A percentile compares a stretch with the other conserved stretches of the same genome.
Conservation (phyloP, 2,113 vertebrate species). For the Antechinus stuartii region DNA sequence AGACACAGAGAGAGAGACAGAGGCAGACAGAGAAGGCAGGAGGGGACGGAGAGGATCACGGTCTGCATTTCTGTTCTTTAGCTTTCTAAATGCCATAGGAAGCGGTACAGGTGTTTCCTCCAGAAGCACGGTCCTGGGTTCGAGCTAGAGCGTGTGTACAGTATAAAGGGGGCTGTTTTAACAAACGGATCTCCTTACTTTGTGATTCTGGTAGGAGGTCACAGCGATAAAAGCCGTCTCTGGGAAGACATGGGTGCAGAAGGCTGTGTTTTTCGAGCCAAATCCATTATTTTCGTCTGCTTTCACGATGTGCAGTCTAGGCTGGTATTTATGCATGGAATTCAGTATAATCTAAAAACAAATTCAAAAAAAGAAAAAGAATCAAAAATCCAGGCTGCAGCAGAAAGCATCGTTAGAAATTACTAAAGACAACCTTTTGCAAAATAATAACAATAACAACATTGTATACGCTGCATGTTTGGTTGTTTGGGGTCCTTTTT, state of each 20-base stretch:
- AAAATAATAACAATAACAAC: neutral
- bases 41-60: neutral
- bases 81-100: neutral
- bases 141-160: neutral
- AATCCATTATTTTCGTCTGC: slow-evolving; percentile 99
- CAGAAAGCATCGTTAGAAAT: neutral
- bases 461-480: neutral
- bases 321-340: slow-evolving; percentile 99
- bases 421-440: neutral
- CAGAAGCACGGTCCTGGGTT: neutral
- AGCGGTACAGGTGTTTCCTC: neutral
- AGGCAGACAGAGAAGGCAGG: too few relatives aligned
- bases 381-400: neutral
- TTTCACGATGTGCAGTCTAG: slow-evolving; percentile 98
- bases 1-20: too few relatives aligned
- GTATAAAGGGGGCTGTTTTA: neutral
- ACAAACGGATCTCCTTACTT: slow-evolving; percentile 85
- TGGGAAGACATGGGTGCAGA: slow-evolving; percentile 97
- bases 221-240: slow-evolving; percentile 98
- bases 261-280: slow-evolving; percentile 98
- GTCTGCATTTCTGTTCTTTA: neutral
- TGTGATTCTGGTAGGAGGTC: slow-evolving; percentile 98
- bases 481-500: neutral
- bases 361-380: neutral
- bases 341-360: slow-evolving; percentile 95